Conservation (phyloP, 2,113 vertebrate genomes). For the Aldabrachelys gigantea region DNA sequence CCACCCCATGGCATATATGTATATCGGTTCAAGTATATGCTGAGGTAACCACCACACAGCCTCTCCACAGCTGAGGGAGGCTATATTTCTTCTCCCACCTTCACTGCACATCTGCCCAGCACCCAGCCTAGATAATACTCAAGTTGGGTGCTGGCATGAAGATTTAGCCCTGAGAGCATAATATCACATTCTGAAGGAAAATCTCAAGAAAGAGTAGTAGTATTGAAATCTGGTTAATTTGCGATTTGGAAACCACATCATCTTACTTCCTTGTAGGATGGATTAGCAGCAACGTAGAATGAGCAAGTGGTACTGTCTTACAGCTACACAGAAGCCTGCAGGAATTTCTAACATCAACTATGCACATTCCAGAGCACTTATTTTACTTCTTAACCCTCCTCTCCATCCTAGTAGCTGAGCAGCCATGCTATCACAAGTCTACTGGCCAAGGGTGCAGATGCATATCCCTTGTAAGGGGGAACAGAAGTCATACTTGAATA, state of each 20-base stretch:
- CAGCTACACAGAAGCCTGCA: background rate
- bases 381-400: background rate
- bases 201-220: background rate
- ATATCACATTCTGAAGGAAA: too few species aligned
- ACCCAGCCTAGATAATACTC: background rate
- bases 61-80: background rate
- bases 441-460: background rate
- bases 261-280: background rate
- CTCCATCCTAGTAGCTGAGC: background rate
- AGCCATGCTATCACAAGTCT: background rate
- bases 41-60: background rate
- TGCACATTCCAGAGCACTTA: background rate
- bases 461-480: background rate
- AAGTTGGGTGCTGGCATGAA: background rate
- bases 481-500: background rate
- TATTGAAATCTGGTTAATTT: background rate
- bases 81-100: background rate
- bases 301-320: background rate
- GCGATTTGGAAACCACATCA: background rate
- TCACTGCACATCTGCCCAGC: background rate
- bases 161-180: background rate
- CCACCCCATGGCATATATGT: background rate
- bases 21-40: background rate
- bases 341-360: background rate
- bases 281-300: background rate